phyloP scores from a whole-genome alignment of 2,888 invertebrate species.

The Tinea semifulvella region DNA sequence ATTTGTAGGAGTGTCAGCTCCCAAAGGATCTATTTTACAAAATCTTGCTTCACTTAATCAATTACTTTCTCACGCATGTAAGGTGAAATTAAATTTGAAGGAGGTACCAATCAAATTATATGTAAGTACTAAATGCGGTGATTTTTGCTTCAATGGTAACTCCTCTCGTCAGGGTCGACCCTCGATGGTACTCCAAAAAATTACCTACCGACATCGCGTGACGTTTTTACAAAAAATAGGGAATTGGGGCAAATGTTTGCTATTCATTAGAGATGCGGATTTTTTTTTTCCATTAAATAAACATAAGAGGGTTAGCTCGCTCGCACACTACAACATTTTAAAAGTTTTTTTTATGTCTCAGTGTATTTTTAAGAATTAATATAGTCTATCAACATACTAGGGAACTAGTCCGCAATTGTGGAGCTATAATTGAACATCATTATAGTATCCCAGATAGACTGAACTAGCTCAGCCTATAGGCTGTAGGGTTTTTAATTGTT shows the following conservation, averaged over 20 bases:
- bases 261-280: neutral
- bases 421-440: no score
- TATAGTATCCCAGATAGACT: no score
- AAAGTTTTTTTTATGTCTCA: no score
- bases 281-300: no score
- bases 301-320: no score
- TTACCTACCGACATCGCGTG: neutral
- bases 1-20: no score
- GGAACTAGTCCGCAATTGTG: no score
- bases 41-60: constrained; percentile 10
- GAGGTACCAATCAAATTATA: constrained; percentile 12
- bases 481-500: no score
- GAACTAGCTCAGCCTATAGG: no score
- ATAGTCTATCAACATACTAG: no score
- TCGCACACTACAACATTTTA: no score
- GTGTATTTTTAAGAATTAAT: no score
- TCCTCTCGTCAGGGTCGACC: neutral
- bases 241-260: neutral
- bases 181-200: constrained; percentile 8
- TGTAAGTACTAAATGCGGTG: constrained; percentile 12
- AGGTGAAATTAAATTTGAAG: constrained; percentile 9
- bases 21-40: constrained; percentile 7
- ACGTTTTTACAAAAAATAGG: neutral
- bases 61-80: constrained; percentile 9
- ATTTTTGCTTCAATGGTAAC: constrained; percentile 1